Base-by-base conservation (phyloP, 2,888 invertebrate genomes). In the Cancer borealis region DNA sequence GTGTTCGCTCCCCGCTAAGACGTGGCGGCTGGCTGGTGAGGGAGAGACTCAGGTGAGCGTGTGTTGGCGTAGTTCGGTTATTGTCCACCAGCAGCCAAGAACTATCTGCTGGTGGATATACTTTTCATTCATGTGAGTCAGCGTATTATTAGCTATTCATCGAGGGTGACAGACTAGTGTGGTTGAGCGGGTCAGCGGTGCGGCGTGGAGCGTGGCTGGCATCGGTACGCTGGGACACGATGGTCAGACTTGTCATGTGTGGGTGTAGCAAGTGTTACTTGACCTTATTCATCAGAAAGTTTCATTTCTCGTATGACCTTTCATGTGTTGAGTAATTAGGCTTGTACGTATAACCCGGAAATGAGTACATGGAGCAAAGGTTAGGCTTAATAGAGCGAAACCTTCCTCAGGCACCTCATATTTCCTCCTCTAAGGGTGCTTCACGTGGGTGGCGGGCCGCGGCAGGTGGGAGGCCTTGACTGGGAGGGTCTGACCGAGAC, bases 331-430 rank as follows among this genome's bases (percentile, higher is more conserved):
- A 26, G 26, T 79, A 79, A 79, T 79, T 26, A 30, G 79, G 30
- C 30, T 5, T 8, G 79, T 39, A 2, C 39, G 39, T 2, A 8
- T 79, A 30, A 79, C 79, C 30, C 79, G 79, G 30, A 79, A 30
- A 79, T 26, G 14, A 26, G 79, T 30, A 26, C 79, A 30, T 1
- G 30, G 30, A 79, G 79, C 3, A 30, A 79, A 79, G 30, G 30
- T 79, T 79, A 79, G 79, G 79, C 79, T 79, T 79, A 79, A 30
- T 30, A 79, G 79, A 30, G 79, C 79, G 79, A 79, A 79, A 79
- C 79, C 79, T 79, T 79, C 79, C 79, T 79, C 30, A 79, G 79
- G 30, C 79, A 79, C 79, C 79, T 79, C 79, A 79, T 79, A 79
- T 79, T 79, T 79, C 79, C 79, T 79, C 79, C 79, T 79, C 30